Evolutionary conservation across 2,888 invertebrate genomes (phyloP), one percentile per base, ranked within the genome.

Genomic region (Acanthoscelides obtectus): DNA sequence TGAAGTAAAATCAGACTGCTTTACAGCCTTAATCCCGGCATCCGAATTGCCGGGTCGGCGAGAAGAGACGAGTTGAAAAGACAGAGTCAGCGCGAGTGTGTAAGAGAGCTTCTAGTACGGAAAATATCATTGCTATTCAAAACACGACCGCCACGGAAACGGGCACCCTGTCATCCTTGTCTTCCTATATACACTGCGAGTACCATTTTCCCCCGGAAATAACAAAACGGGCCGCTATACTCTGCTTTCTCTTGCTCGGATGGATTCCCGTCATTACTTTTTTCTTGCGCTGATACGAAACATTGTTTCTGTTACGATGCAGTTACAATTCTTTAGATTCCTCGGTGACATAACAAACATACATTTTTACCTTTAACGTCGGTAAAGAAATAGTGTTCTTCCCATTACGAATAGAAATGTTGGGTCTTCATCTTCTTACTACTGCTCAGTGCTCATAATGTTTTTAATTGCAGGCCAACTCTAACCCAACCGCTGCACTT

Each of bases 141-240:
- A 76, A 77, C 84, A 84, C 84, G 84, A 78, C 75, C 76, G 78
- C 80, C 80, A 79, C 81, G 80, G 82, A 83, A 83, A 82, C 82
- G 81, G 83, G 82, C 82, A 81, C 81, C 82, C 83, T 83, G 84
- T 84, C 84, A 83, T 83, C 84, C 83, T 81, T 84, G 84, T 84
- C 83, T 83, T 82, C 82, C 83, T 83, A 82, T 82, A 81, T 81
- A 83, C 83, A 82, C 81, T 83, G 81, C 80, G 81, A 82, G 81
- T 81, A 81, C 82, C 81, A 83, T 77, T 82, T 83, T 82, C 80
- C 80, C 79, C 79, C 78, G 81, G 81, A 82, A 84, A 84, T 83
- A 83, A 84, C 83, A 81, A 82, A 83, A 83, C 17, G 45, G 5
- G 45, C 45, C 17, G 45, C 45, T 45, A 45, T 45, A 45, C 17